These are phyloP conservation scores for Nomada ruficornis DNA, from an alignment of 2,888 invertebrate species.

Conservation along the genomic window DNA sequence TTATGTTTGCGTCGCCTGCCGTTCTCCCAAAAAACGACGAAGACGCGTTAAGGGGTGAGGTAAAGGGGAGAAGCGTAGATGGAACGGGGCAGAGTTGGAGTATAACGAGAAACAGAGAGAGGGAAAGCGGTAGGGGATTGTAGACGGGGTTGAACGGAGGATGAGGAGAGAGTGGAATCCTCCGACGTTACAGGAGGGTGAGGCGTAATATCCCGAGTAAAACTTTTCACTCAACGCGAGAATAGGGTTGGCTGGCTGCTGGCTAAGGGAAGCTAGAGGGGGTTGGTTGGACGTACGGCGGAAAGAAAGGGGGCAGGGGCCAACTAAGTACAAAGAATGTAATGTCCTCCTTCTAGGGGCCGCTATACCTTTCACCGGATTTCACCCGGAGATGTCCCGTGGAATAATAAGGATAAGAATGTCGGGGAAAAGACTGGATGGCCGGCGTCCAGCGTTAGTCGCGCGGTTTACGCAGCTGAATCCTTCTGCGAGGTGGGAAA, in stretches of 20 bases:
- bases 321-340: conserved; percentile 81
- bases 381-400: conserved; percentile 78
- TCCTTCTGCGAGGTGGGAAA: conserved; percentile 1
- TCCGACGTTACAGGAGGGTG: conserved; percentile 69
- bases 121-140: conserved; percentile 38
- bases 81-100: conserved; percentile 8
- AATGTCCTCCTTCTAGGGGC: conserved; percentile 77
- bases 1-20: conserved; percentile 76
- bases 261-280: conserved; percentile 29
- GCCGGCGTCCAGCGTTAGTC: conserved; percentile 25
- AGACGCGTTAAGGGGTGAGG: conserved; percentile 24
- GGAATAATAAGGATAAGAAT: conserved; percentile 81
- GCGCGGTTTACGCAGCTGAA: conserved; percentile 45
- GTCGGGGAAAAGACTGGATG: conserved; percentile 65
- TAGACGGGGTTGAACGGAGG: conserved; percentile 40
- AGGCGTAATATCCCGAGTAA: conserved; percentile 83
- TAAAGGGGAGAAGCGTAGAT: not conserved
- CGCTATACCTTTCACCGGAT: conserved; percentile 78
- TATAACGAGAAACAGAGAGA: conserved; percentile 33
- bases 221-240: conserved; percentile 83
- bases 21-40: conserved; percentile 6
- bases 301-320: conserved; percentile 60
- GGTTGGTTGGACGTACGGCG: conserved; percentile 58
- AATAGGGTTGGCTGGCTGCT: conserved; percentile 68
- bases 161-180: conserved; percentile 64